phyloP scores from a whole-genome alignment of 2,113 vertebrate genomes.

The Bos taurus region DNA sequence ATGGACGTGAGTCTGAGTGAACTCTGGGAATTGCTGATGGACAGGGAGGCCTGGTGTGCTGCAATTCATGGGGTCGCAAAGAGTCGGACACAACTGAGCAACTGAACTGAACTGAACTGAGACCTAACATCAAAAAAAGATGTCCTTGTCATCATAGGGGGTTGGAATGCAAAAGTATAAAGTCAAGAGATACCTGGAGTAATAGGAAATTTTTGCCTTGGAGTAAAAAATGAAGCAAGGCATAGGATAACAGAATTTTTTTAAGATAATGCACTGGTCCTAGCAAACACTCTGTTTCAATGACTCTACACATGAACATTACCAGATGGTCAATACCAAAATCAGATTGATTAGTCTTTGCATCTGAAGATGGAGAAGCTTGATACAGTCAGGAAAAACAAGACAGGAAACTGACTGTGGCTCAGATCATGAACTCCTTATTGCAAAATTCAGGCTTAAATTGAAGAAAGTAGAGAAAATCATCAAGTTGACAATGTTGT shows the following conservation, averaged over 20 bases:
- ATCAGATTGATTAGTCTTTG: not conserved
- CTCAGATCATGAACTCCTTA: not conserved
- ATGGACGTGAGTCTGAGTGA: no score
- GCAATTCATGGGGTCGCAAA: no score
- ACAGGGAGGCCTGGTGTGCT: no score
- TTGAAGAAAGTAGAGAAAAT: not conserved
- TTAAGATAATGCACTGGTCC: not conserved
- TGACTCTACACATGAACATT: not conserved
- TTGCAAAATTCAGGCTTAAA: not conserved
- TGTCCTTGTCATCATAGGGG: not conserved
- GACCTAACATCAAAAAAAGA: not conserved
- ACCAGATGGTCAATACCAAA: not conserved
- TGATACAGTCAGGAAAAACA: not conserved
- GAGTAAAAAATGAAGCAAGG: not conserved
- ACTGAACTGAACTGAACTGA: no score
- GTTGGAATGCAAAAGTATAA: not conserved
- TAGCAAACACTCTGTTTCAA: not conserved
- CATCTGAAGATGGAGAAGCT: not conserved
- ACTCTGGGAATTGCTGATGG: no score
- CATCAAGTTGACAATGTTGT: not conserved
- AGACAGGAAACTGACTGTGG: not conserved
- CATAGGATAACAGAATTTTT: not conserved
- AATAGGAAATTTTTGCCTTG: not conserved
- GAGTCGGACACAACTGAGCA: no score
- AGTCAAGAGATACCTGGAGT: not conserved